Evolutionary conservation across 2,113 vertebrate species (phyloP).

Genomic region (Antennarius striatus): DNA sequence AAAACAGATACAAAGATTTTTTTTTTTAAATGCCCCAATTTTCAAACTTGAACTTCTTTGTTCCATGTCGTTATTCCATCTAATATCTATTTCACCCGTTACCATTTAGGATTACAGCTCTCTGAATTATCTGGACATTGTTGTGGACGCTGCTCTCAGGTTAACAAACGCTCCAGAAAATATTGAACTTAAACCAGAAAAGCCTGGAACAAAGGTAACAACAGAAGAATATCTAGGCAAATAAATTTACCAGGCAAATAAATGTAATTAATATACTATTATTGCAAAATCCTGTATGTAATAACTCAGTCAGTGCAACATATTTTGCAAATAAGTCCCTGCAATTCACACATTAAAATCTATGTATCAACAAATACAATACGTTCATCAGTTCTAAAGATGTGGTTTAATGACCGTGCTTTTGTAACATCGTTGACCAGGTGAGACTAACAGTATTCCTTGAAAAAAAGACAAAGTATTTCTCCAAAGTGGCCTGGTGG

Average conservation of each 20-base stretch:
- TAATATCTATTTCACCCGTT: not conserved
- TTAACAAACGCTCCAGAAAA: constrained; percentile 83
- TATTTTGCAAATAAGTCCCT: too few species aligned
- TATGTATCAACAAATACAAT: too few species aligned
- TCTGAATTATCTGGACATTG: constrained; percentile 87
- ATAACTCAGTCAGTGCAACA: too few species aligned
- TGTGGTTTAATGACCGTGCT: not conserved
- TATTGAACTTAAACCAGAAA: constrained; percentile 80
- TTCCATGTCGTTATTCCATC: too few species aligned
- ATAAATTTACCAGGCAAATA: not conserved
- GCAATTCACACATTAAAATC: not conserved
- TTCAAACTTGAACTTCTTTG: too few species aligned
- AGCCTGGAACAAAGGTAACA: constrained; percentile 80
- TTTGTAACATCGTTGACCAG: constrained; percentile 77
- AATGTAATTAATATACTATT: not conserved
- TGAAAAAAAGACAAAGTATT: constrained; percentile 43
- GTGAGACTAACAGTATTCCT: constrained; percentile 90
- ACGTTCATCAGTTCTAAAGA: not conserved
- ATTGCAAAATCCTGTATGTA: too few species aligned
- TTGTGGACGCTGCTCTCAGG: constrained; percentile 83
- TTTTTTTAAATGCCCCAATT: too few species aligned
- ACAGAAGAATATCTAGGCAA: not conserved
- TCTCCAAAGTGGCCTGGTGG: constrained; percentile 71
- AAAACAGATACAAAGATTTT: too few species aligned
- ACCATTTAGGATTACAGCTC: constrained; percentile 86